These are phyloP conservation scores for Yponomeuta evonymella DNA, from an alignment of 2,888 invertebrate genomes.

Conservation along the genomic window DNA sequence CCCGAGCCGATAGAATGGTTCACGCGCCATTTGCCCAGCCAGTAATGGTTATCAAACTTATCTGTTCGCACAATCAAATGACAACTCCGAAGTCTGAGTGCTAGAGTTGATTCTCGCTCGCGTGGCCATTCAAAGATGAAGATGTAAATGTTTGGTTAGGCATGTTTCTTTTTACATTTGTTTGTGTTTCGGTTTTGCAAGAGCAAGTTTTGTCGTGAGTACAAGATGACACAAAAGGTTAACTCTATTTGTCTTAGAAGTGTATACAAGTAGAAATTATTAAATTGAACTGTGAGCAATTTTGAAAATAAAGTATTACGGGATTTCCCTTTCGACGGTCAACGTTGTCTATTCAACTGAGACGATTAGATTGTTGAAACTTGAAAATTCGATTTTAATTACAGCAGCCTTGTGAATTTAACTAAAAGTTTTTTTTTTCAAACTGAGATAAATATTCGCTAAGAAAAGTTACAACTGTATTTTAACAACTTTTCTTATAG, in stretches of 20 bases:
- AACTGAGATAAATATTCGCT: too few species aligned
- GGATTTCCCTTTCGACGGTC: too few species aligned
- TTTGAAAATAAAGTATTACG: too few species aligned
- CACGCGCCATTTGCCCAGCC: conserved; percentile 1
- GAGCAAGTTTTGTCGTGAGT: background rate
- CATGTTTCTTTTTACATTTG: background rate
- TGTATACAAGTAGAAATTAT: too few species aligned
- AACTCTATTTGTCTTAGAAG: background rate
- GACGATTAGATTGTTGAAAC: too few species aligned
- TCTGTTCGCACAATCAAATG: background rate
- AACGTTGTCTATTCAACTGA: too few species aligned
- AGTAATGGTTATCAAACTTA: conserved; percentile 3
- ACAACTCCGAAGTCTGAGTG: background rate
- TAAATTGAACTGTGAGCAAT: too few species aligned
- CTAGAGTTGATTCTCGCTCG: background rate
- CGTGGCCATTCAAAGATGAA: background rate
- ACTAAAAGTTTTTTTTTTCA: too few species aligned
- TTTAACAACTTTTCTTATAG: too few species aligned
- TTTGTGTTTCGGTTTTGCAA: background rate
- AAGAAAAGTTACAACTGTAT: too few species aligned
- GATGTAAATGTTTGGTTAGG: background rate
- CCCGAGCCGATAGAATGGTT: background rate
- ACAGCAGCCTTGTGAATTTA: too few species aligned
- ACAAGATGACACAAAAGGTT: background rate
- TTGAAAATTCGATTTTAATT: too few species aligned